Conservation (phyloP, 2,888 invertebrate genomes). For the Carabus problematicus region DNA sequence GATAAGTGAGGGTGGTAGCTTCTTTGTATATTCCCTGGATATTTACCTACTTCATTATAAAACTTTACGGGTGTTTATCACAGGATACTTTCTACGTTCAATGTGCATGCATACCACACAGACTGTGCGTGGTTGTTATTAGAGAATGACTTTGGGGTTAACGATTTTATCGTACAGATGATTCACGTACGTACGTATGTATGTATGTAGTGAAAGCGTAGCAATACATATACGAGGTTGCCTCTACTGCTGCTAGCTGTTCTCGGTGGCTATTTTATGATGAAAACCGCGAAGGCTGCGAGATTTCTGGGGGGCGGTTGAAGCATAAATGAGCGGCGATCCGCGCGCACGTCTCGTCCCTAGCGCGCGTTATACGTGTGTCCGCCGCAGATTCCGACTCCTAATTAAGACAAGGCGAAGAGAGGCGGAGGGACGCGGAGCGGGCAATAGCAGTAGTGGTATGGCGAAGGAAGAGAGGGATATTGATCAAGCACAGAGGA, state of each 20-base stretch:
- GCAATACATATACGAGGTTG: not conserved
- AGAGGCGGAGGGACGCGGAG: constrained; percentile 53
- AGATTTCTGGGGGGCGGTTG: constrained; percentile 30
- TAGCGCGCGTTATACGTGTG: constrained; percentile 64
- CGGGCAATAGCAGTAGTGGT: constrained; percentile 14
- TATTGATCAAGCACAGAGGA: constrained; percentile 33
- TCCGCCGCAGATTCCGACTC: constrained; percentile 85
- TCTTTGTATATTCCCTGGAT: too few species aligned
- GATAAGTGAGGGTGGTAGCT: too few species aligned
- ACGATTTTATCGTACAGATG: constrained; percentile 15
- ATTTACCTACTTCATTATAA: too few species aligned
- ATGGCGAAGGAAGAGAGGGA: constrained; percentile 31
- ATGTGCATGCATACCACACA: too few species aligned
- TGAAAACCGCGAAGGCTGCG: constrained; percentile 41
- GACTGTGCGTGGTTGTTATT: not conserved
- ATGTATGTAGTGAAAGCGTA: not conserved
- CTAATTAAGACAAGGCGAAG: constrained; percentile 78
- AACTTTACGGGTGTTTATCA: too few species aligned
- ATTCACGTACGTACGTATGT: constrained; percentile 9
- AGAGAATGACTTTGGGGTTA: constrained; percentile 43
- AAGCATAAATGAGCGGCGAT: constrained; percentile 49
- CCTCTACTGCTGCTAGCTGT: not conserved
- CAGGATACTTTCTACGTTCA: too few species aligned
- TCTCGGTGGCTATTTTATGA: constrained; percentile 39
- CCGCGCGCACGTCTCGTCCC: constrained; percentile 60